phyloP scores from a whole-genome alignment of 2,113 vertebrate genomes.

The human region GRCh38 chr15:32115001-32115500 shows the following conservation, averaged over 20 bases:
- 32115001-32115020: fast-evolving
- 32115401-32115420: not conserved
- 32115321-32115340: too few species aligned
- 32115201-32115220: fast-evolving
- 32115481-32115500: too few species aligned
- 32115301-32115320: not conserved
- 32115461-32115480: not conserved
- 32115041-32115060: not conserved
- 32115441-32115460: not conserved
- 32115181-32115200: not conserved
- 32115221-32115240: not conserved
- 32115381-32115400: not conserved
- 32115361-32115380: not conserved
- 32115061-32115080: not conserved
- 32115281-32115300: not conserved
- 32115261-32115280: not conserved
- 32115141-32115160: too few species aligned
- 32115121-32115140: not conserved
- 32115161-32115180: not conserved
- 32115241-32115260: not conserved
- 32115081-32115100: not conserved
- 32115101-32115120: not conserved
- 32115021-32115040: not conserved
- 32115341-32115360: too few species aligned
- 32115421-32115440: not conserved